These are phyloP conservation scores for Drosophila pseudoananassae DNA, from an alignment of 1,140 invertebrate genomes.

Conservation along the genomic window DNA sequence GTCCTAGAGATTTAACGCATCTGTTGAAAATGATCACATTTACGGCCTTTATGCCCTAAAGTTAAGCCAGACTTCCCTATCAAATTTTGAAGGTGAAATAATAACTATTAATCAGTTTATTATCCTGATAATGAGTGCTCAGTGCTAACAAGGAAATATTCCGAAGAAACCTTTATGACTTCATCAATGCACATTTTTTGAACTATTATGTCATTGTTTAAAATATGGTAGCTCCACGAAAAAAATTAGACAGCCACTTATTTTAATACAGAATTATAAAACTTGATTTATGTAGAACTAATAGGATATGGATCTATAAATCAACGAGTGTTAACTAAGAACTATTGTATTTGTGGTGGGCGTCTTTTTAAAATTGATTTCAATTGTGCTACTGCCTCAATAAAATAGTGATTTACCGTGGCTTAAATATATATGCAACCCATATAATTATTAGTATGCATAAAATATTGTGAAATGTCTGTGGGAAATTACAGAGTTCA, in stretches of 20 bases:
- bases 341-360: not conserved
- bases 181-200: not conserved
- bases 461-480: constrained; percentile 18
- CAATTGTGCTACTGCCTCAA: constrained; percentile 18
- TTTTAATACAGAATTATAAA: not conserved
- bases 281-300: not conserved
- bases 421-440: constrained; percentile 8
- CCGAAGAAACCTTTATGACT: not conserved
- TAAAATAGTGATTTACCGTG: constrained; percentile 25
- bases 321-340: not conserved
- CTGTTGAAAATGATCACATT: not conserved
- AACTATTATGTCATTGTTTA: too few species aligned
- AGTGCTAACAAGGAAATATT: not conserved
- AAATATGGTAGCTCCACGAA: not conserved
- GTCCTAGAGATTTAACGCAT: not conserved
- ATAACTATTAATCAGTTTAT: constrained; percentile 14
- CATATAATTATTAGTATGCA: constrained; percentile 26
- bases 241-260: not conserved
- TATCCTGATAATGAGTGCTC: constrained; percentile 11
- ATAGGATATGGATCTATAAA: not conserved
- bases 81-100: not conserved
- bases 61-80: not conserved
- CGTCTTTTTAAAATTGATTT: constrained; percentile 4
- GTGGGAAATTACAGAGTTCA: constrained; percentile 58
- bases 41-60: not conserved